Base-by-base conservation (phyloP, 2,888 invertebrate genomes). In the Drosophila robusta region DNA sequence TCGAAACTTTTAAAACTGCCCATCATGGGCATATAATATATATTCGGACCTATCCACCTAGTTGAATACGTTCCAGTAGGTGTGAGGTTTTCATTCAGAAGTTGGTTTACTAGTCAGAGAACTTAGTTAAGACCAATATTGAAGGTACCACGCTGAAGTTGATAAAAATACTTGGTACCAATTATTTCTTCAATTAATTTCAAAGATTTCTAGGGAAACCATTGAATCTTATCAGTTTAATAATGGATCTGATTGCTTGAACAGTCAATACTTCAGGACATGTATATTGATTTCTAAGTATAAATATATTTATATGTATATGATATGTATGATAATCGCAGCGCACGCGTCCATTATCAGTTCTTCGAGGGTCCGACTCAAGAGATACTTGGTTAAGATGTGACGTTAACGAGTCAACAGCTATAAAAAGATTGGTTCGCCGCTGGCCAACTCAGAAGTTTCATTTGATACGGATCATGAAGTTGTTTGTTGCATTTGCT, bases 401-500 rank as follows among this genome's bases (percentile, higher is more conserved):
- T 47, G 58, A 49, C 47, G 38, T 36, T 18, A 4, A 32, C 49
- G 32, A 26, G 2, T 42, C 49, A 44, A 60, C 24, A 24, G 22
- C 26, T 75, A 77, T 75, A 77, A 45, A 75, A 29, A 34, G 54
- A 22, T 24, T 41, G 55, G 0, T 12, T 3, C 4, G 3, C 11
- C 12, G 32, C 9, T 12, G 42, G 2, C 5, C 36, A 29, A 47
- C 12, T 42, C 34, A 75, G 46, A 73, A 78, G 49, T 54, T 42
- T n/a, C 0, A 9, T 38, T 22, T 1, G 41, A 46, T 11, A 46
- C 39, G 36, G 5, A 78, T 58, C 39, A 71, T 82, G 67, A 79
- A 82, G 39, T 62, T 75, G 26, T 65, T 75, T 57, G 16, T 79
- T 49, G 64, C 29, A 18, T 11, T 67, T 5, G 44, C 62, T 49